Percentiles rank a stretch among this genome's conserved stretches.
Conservation (phyloP, 2,113 vertebrate species). For the Tetrax tetrax region DNA sequence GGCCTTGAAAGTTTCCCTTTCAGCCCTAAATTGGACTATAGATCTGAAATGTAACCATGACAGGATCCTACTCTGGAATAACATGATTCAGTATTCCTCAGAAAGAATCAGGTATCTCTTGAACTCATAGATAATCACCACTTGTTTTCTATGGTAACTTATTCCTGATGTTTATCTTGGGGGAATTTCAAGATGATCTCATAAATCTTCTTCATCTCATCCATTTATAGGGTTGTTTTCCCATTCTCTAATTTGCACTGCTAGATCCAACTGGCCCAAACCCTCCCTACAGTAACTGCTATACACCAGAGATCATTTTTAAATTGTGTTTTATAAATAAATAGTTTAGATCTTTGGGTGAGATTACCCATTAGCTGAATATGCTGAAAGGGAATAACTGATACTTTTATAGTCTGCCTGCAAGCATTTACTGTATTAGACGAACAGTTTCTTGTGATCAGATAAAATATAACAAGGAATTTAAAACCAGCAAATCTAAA, state of each 20-base stretch:
- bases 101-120: background rate
- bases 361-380: background rate
- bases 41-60: background rate
- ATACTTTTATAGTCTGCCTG: background rate
- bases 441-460: background rate
- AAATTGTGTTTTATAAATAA: slow-evolving; percentile 32
- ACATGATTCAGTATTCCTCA: background rate
- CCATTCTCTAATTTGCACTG: background rate
- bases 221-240: slow-evolving; percentile 53
- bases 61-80: background rate
- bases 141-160: slow-evolving; percentile 9
- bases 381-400: background rate
- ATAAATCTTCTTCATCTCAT: slow-evolving; percentile 17
- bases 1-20: background rate
- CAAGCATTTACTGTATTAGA: background rate
- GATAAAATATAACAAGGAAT: background rate
- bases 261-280: slow-evolving; percentile 22
- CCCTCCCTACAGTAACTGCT: slow-evolving; percentile 4
- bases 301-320: slow-evolving; percentile 1
- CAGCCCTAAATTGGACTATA: background rate
- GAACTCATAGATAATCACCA: background rate
- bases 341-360: slow-evolving; percentile 17
- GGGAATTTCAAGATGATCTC: slow-evolving; percentile 45
- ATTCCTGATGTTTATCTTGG: slow-evolving; percentile 34
- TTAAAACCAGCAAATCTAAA: slow-evolving; percentile 24